Conservation (phyloP, 2,113 vertebrate species). For the Todiramphus chloris region DNA sequence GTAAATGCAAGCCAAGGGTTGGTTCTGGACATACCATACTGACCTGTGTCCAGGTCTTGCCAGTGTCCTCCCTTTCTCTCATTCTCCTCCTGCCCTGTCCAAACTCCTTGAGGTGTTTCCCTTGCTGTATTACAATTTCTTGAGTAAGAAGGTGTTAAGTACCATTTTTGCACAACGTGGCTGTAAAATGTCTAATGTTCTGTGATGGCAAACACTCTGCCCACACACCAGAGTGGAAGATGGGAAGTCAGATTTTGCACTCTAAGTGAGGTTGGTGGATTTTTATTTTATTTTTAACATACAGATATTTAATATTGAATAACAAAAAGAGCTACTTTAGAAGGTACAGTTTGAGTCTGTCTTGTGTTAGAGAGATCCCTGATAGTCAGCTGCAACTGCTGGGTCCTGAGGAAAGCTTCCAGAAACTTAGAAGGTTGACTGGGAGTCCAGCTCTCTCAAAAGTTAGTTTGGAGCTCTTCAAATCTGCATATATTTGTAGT, state of each 20-base stretch:
- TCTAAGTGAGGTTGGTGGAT: neutral
- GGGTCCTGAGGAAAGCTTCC: neutral
- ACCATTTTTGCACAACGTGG: neutral
- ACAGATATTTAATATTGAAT: neutral
- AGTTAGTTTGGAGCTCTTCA: neutral
- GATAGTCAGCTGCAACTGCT: neutral
- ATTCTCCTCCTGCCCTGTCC: neutral
- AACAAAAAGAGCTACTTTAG: neutral
- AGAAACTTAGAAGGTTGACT: neutral
- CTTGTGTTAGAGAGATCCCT: neutral
- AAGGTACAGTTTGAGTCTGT: neutral
- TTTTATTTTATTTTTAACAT: neutral
- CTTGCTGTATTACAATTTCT: neutral
- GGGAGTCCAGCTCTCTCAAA: neutral
- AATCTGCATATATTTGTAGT: neutral
- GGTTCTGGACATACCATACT: neutral
- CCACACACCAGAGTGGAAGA: constrained; percentile 1
- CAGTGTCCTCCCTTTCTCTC: neutral
- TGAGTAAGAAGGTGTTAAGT: neutral
- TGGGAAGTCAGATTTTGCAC: constrained; percentile 37
- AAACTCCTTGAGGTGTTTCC: neutral
- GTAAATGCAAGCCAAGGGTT: too few species aligned
- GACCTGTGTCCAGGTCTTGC: neutral
- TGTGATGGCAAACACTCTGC: constrained; percentile 45
- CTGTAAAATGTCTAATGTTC: constrained; percentile 45